Conservation (phyloP, 2,113 vertebrate genomes). For the Lophura nycthemera region DNA sequence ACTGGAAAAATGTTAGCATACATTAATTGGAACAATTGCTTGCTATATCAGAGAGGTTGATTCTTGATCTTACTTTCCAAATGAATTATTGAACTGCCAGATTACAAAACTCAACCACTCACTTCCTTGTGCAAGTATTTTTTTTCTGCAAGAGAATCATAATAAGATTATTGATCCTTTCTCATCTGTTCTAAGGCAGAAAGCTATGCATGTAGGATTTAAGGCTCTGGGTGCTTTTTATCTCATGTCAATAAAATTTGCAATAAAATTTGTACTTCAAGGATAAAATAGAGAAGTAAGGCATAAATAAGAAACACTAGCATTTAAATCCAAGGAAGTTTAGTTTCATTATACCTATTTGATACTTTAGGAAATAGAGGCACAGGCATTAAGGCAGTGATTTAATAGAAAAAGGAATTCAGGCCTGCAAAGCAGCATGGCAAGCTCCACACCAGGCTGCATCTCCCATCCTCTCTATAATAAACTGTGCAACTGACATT, state of each 20-base stretch:
- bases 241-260: constrained; percentile 57
- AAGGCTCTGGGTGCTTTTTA: constrained; percentile 32
- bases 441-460: background rate
- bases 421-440: background rate
- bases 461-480: background rate
- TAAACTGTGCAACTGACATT: accelerated
- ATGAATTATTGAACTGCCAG: constrained; percentile 50
- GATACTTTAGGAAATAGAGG: background rate
- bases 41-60: constrained; percentile 1
- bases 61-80: constrained; percentile 56
- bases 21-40: constrained; percentile 46
- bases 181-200: constrained; percentile 41
- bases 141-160: constrained; percentile 27
- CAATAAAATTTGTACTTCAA: background rate
- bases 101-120: constrained; percentile 24
- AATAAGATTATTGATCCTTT: constrained; percentile 63
- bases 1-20: constrained; percentile 70
- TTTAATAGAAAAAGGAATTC: background rate
- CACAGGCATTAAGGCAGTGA: background rate
- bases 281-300: constrained; percentile 21
- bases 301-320: constrained; percentile 36
- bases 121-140: background rate
- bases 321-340: constrained; percentile 21
- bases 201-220: constrained; percentile 13
- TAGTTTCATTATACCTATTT: constrained; percentile 22